These are phyloP conservation scores for Clanis bilineata DNA, from an alignment of 2,888 invertebrate species.

Conservation along the genomic window DNA sequence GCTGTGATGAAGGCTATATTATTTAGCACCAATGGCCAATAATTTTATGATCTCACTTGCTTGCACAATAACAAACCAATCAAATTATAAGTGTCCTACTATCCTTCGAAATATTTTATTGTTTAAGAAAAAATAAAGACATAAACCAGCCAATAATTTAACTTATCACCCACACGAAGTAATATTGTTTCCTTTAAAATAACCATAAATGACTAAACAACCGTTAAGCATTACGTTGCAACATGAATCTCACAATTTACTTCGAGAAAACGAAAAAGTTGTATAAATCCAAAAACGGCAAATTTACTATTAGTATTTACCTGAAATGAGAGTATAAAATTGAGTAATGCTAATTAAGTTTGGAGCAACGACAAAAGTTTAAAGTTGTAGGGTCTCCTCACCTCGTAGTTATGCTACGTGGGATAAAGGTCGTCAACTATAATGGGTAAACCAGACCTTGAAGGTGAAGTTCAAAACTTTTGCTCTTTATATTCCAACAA, in stretches of 20 bases:
- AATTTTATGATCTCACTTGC: too few species aligned
- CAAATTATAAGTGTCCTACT: neutral
- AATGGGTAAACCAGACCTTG: constrained; percentile 4
- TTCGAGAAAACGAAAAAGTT: neutral
- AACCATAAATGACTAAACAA: constrained; percentile 4
- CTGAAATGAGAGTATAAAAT: neutral
- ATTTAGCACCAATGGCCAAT: neutral
- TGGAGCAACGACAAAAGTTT: neutral
- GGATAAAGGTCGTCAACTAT: neutral
- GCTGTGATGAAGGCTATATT: neutral
- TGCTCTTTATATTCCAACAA: neutral
- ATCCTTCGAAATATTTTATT: neutral
- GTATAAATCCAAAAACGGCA: neutral
- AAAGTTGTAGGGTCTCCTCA: neutral
- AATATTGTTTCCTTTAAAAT: neutral
- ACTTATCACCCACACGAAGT: constrained; percentile 4
- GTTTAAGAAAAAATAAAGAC: neutral
- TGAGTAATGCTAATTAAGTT: neutral
- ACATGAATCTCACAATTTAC: neutral
- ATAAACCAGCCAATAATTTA: constrained; percentile 5
- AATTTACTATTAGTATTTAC: too few species aligned
- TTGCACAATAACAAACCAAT: neutral
- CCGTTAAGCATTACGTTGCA: constrained; percentile 2
- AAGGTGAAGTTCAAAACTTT: neutral
- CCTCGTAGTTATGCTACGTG: neutral